Percentiles rank a stretch among this genome's conserved stretches.
phyloP scores from a whole-genome alignment of 2,797 vertebrate species.

The Xiphorhynchus erythropygius region DNA sequence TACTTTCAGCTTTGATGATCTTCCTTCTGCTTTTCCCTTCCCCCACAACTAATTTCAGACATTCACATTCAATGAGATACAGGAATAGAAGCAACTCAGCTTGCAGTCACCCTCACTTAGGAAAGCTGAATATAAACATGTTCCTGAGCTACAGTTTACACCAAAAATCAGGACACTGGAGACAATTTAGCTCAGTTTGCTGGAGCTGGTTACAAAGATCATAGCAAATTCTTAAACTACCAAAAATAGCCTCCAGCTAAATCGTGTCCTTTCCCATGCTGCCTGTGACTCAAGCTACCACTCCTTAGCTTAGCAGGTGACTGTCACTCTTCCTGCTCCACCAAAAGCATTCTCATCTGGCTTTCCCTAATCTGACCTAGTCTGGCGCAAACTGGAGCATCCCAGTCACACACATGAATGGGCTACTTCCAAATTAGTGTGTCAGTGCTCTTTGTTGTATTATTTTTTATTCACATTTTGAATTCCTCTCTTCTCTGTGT shows the following conservation, averaged over 20 bases:
- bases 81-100: constrained; percentile 14
- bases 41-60: background rate
- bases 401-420: too few species aligned
- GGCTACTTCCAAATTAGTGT: background rate
- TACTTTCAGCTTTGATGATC: background rate
- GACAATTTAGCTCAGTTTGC: background rate
- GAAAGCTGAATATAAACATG: background rate
- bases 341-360: background rate
- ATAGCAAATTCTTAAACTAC: background rate
- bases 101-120: background rate
- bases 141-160: background rate
- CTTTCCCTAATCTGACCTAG: background rate
- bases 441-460: background rate
- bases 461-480: background rate
- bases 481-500: background rate
- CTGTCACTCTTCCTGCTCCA: background rate
- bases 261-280: background rate
- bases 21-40: background rate
- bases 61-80: background rate
- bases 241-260: background rate
- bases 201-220: background rate
- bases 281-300: background rate
- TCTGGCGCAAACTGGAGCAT: background rate
- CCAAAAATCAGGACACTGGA: background rate
- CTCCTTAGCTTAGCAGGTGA: background rate